A percentile compares a stretch with the other conserved stretches of the same genome.
Evolutionary conservation across 2,888 invertebrate species (phyloP).

Genomic region (Sisyra terminalis): DNA sequence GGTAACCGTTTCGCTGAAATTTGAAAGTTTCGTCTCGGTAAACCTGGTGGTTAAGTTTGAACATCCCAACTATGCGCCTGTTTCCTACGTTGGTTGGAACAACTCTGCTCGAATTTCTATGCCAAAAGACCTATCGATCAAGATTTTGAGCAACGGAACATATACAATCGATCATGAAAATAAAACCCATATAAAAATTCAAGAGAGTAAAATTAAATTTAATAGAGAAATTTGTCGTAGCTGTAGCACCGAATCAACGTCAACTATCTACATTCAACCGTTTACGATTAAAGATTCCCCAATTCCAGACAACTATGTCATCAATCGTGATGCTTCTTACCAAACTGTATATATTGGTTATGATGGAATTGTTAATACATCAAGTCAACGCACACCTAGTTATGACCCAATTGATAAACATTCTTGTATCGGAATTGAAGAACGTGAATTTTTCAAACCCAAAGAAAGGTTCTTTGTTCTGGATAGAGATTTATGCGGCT

Average conservation of each 20-base stretch:
- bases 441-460: neutral
- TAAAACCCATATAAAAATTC: no score
- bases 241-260: neutral
- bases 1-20: conserved; percentile 7
- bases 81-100: conserved; percentile 27
- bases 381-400: neutral
- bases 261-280: neutral
- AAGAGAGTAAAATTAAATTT: neutral
- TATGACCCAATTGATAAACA: neutral
- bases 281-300: conserved; percentile 9
- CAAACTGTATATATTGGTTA: neutral
- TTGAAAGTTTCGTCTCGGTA: conserved; percentile 21
- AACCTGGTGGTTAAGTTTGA: conserved; percentile 24
- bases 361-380: conserved; percentile 2
- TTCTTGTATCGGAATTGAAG: neutral
- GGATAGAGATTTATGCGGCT: conserved; percentile 1
- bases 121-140: conserved; percentile 17
- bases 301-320: conserved; percentile 2
- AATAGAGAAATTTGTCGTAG: neutral
- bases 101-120: conserved; percentile 18
- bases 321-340: neutral
- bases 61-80: conserved; percentile 34
- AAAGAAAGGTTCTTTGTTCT: conserved; percentile 1
- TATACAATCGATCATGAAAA: neutral
- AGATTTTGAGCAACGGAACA: conserved; percentile 11